Base-by-base conservation (phyloP, 1,140 invertebrate genomes). In the Subanguina moxae region DNA sequence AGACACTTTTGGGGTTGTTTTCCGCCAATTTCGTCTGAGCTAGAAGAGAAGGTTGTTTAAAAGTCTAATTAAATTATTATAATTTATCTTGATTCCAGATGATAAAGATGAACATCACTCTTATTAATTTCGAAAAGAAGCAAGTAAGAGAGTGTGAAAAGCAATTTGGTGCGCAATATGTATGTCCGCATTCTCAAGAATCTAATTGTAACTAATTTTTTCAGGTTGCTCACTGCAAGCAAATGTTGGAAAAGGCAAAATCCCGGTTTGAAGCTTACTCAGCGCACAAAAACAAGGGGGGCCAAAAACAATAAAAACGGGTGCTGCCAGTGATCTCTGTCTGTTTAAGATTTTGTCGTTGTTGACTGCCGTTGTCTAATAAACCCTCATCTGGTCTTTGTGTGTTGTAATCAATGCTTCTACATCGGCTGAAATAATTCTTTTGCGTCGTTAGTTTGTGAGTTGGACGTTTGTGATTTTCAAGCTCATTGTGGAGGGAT, bases 1-100 rank as follows among this genome's bases (percentile, higher is more conserved):
- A 71, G 73, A 43, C 78, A 80, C 23, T 80, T 80, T 62, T 80
- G 78, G 78, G 57, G 28, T 11, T 80, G 78, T 45, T 78, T 80
- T 62, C 78, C 78, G 1, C 71, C 77, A 0, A 65, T 56, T 11
- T 67, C 63, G 5, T 62, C 68, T 1, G 80, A 74, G 76, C 32
- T 61, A 62, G 64, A 68, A 76, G 57, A 73, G 25, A 80, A 80
- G 62, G 73, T 80, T 30, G n/a, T 19, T 57, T 61, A n/a, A 19
- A 68, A 43, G 1, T 48, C 8, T 65, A 25, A 9, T 0, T 5
- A 32, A 46, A 27, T 67, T 30, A 63, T n/a, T n/a, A n/a, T n/a
- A 25, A 65, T 17, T 73, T 42, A n/a, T 30, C 25, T 21, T 0
- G 13, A 0, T 67, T 76, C 52, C 38, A 77, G 76, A 46, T 77